phyloP scores from a whole-genome alignment of 2,797 vertebrate genomes.

The Pelodytes ibericus region DNA sequence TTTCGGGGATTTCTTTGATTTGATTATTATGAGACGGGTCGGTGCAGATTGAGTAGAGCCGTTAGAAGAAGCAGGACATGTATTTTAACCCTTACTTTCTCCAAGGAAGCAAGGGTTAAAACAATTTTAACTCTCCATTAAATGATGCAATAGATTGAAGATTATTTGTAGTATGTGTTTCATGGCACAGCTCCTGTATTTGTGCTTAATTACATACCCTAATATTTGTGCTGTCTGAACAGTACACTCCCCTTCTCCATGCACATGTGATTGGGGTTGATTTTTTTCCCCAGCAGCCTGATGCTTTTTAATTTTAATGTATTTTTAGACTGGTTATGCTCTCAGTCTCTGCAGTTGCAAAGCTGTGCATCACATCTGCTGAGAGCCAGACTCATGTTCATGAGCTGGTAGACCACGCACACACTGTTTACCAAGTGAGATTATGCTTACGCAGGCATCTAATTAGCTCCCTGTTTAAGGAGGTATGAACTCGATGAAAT shows the following conservation, averaged over 20 bases:
- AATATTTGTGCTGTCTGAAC: neutral
- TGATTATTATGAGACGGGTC: too few relatives aligned
- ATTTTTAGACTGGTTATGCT: constrained; percentile 1
- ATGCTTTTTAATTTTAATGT: neutral
- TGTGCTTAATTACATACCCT: too few relatives aligned
- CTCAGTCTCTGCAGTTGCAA: neutral
- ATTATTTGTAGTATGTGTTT: too few relatives aligned
- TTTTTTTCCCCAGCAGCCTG: neutral
- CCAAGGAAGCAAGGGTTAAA: too few relatives aligned
- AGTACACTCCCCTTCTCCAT: neutral
- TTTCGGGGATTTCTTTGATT: too few relatives aligned
- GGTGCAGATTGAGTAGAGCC: too few relatives aligned
- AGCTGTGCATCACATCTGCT: constrained; percentile 19
- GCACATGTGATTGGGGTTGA: neutral
- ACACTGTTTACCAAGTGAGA: constrained; percentile 12
- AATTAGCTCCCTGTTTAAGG: constrained; percentile 6
- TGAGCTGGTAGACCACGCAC: constrained; percentile 14
- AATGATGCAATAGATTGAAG: too few relatives aligned
- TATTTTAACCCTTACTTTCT: too few relatives aligned
- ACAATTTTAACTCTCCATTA: too few relatives aligned
- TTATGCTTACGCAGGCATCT: constrained; percentile 18
- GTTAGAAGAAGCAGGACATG: too few relatives aligned
- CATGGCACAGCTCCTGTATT: too few relatives aligned
- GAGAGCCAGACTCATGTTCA: neutral
- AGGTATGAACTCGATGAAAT: neutral